A percentile compares a stretch with the other conserved stretches of the same genome.
phyloP scores from a whole-genome alignment of 37 sponge, comb jelly and placozoan genomes.

The Ianthella basta region DNA sequence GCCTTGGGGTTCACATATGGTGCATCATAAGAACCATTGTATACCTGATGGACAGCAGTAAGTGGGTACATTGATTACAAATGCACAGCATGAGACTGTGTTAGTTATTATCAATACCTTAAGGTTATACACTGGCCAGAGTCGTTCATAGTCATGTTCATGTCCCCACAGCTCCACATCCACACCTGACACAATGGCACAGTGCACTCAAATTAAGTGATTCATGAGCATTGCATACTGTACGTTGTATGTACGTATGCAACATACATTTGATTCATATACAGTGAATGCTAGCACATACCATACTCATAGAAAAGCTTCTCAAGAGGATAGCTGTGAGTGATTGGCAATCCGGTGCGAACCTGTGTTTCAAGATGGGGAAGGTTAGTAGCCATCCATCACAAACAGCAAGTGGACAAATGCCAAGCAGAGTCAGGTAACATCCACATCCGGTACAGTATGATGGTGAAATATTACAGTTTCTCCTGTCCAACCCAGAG shows the following conservation, averaged over 20 bases:
- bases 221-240: neutral
- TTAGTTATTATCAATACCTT: neutral
- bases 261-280: neutral
- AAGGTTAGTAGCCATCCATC: neutral
- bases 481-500: too few species aligned
- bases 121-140: slow-evolving; percentile 56
- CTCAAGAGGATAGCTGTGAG: slow-evolving; percentile 26
- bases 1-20: slow-evolving; percentile 42
- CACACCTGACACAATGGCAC: slow-evolving; percentile 25
- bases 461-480: too few species aligned
- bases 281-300: neutral
- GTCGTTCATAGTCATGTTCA: slow-evolving; percentile 57
- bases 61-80: neutral
- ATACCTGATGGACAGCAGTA: neutral
- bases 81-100: too few species aligned
- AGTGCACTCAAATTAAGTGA: neutral
- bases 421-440: neutral
- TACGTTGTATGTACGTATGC: too few species aligned
- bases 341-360: neutral
- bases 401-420: neutral
- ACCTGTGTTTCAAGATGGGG: neutral
- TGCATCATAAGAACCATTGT: slow-evolving; percentile 24
- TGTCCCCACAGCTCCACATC: slow-evolving; percentile 51
- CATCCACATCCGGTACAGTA: neutral
- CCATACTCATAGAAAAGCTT: slow-evolving; percentile 36